A percentile compares a stretch with the other conserved stretches of the same genome.
Evolutionary conservation across 2,113 vertebrate species (phyloP).

Genomic region (Dromaius novaehollandiae): DNA sequence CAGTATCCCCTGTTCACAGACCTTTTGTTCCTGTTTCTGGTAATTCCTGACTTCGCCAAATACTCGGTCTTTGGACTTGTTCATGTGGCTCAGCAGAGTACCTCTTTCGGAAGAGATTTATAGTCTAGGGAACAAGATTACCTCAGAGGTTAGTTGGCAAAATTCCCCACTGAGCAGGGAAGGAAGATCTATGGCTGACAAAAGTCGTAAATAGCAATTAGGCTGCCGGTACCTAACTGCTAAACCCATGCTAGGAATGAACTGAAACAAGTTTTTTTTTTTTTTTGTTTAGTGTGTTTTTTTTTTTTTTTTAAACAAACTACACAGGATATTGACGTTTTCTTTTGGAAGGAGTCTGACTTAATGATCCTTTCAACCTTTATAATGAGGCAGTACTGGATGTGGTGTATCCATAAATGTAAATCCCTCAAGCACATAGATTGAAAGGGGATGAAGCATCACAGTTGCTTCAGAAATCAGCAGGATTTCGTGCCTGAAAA

Average conservation of each 20-base stretch:
- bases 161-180: not conserved
- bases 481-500: not conserved
- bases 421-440: not conserved
- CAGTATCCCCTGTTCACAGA: not conserved
- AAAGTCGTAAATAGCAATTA: not conserved
- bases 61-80: not conserved
- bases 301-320: too few species aligned
- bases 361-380: not conserved
- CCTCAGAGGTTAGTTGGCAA: not conserved
- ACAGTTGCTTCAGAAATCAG: not conserved
- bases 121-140: not conserved
- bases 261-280: not conserved
- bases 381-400: not conserved
- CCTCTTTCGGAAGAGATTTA: not conserved
- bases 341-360: not conserved
- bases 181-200: not conserved
- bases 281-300: too few species aligned
- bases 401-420: too few species aligned
- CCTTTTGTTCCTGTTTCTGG: not conserved
- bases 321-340: not conserved
- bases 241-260: not conserved
- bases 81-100: not conserved
- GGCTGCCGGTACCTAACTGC: not conserved
- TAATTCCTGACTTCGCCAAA: not conserved
- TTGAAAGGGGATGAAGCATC: not conserved